Evolutionary conservation across 2,888 invertebrate species (phyloP).

Genomic region (Chrysolina americana): DNA sequence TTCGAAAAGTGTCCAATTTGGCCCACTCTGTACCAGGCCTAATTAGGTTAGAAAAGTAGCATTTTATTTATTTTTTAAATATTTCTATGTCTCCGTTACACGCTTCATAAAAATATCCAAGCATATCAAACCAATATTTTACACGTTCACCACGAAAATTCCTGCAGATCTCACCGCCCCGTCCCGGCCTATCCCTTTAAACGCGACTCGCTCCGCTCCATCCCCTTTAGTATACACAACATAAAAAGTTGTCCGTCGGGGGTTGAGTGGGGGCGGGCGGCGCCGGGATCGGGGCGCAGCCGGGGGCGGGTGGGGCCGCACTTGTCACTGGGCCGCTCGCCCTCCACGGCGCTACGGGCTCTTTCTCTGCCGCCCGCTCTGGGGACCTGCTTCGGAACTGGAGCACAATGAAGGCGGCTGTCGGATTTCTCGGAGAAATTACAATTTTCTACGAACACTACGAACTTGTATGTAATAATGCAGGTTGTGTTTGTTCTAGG

Average conservation of each 20-base stretch:
- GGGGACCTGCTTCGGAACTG: too few species aligned
- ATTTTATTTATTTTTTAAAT: too few species aligned
- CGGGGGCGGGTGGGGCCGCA: slow-evolving; percentile 58
- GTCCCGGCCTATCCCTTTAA: slow-evolving; percentile 54
- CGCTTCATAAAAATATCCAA: too few species aligned
- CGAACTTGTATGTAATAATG: too few species aligned
- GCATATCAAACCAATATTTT: too few species aligned
- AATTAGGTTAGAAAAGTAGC: too few species aligned
- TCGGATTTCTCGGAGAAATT: slow-evolving; percentile 1
- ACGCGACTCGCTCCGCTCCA: slow-evolving; percentile 47
- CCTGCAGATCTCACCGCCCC: too few species aligned
- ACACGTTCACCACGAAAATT: background rate
- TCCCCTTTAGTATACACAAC: slow-evolving; percentile 69
- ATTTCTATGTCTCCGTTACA: too few species aligned
- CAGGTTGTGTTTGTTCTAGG: too few species aligned
- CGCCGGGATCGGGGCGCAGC: slow-evolving; percentile 51
- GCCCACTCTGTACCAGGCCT: too few species aligned
- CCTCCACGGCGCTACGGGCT: slow-evolving; percentile 52
- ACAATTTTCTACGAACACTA: background rate
- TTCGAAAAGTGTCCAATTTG: too few species aligned
- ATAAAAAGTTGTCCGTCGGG: slow-evolving; percentile 69
- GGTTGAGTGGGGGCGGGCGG: slow-evolving; percentile 59
- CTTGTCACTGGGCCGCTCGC: slow-evolving; percentile 67
- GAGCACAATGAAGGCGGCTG: background rate
- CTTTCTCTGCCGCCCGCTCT: slow-evolving; percentile 28